Percentiles rank a stretch among this genome's conserved stretches.
phyloP scores from a whole-genome alignment of 2,113 vertebrate genomes.

The Tyrannus savana region DNA sequence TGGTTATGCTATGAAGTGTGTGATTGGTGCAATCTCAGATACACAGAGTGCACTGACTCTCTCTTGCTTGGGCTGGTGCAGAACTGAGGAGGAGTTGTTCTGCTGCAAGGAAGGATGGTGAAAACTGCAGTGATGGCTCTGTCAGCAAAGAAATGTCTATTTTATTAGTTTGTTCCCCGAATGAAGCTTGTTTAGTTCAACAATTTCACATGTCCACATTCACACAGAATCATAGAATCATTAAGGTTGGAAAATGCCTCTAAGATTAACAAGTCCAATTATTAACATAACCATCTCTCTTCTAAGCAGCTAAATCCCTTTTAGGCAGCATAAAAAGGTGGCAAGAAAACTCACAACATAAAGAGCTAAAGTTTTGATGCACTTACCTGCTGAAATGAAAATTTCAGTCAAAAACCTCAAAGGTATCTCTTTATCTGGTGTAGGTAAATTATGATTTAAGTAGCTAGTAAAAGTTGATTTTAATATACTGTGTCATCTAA shows the following conservation, averaged over 20 bases:
- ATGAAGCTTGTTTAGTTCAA: neutral
- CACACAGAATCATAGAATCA: neutral
- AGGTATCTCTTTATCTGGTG: neutral
- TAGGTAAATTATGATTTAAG: neutral
- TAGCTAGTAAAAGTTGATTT: neutral
- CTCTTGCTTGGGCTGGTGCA: neutral
- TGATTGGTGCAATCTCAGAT: fast-evolving
- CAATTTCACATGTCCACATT: neutral
- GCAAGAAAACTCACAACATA: neutral
- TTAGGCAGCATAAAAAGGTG: neutral
- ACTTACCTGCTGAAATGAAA: neutral
- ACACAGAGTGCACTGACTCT: fast-evolving
- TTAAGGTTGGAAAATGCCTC: neutral
- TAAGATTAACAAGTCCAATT: neutral
- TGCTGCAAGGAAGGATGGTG: neutral
- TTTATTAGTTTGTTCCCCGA: neutral
- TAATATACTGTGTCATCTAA: neutral
- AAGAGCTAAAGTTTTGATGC: neutral
- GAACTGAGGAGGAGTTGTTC: fast-evolving
- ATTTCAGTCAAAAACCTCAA: neutral
- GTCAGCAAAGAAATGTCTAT: fast-evolving
- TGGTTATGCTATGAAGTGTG: fast-evolving
- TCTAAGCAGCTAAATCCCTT: neutral
- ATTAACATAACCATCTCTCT: neutral
- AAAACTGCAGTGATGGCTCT: neutral